phyloP scores from a whole-genome alignment of 2,113 vertebrate species.

The Pelvicachromis taeniatus region DNA sequence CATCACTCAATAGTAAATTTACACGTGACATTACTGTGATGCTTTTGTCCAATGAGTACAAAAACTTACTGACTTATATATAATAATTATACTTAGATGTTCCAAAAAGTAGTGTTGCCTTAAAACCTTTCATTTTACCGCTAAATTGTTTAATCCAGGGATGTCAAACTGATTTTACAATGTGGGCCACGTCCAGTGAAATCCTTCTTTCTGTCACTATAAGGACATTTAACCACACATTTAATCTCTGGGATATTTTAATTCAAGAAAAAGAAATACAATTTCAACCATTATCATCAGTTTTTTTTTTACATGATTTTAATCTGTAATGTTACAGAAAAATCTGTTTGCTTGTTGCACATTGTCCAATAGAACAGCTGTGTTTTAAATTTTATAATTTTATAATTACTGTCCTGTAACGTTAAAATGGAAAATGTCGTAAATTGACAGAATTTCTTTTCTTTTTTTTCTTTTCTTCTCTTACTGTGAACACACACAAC shows the following conservation, averaged over 20 bases:
- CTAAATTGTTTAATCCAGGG: neutral
- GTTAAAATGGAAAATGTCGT: neutral
- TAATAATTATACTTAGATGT: neutral
- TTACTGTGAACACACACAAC: neutral
- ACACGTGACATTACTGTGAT: neutral
- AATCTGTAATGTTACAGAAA: neutral
- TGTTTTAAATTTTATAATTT: neutral
- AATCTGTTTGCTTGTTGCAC: too few relatives aligned
- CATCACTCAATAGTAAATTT: neutral
- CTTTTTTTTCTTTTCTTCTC: neutral
- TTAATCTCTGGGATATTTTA: neutral
- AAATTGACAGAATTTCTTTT: neutral
- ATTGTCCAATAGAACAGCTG: neutral
- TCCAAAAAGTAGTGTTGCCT: neutral
- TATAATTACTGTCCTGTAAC: neutral
- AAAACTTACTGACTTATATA: neutral
- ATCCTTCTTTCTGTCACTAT: accelerated
- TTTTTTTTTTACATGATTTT: neutral
- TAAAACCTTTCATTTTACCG: neutral
- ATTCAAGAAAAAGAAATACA: neutral
- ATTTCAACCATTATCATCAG: neutral
- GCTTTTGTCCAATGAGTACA: neutral
- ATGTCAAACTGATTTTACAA: neutral
- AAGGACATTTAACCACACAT: neutral
- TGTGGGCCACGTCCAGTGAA: accelerated